These are phyloP conservation scores for Halcyon senegalensis DNA, from an alignment of 2,113 vertebrate species.

Conservation along the genomic window DNA sequence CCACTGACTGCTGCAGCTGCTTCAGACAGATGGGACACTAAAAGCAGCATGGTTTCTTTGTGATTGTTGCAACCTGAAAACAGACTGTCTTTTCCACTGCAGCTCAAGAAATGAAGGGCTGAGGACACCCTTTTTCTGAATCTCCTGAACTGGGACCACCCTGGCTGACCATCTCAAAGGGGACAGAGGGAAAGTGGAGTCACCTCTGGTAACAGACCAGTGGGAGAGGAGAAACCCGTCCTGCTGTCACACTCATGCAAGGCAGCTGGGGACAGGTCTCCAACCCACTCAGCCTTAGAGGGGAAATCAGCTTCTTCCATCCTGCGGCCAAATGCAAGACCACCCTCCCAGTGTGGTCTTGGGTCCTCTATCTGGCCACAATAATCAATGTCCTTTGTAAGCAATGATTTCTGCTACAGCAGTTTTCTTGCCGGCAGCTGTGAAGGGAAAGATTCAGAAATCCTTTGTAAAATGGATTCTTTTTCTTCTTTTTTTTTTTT, in stretches of 20 bases:
- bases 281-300: not conserved
- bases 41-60: not conserved
- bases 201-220: not conserved
- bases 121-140: not conserved
- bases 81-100: not conserved
- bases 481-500: not conserved
- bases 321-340: not conserved
- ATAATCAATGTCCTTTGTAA: not conserved
- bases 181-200: not conserved
- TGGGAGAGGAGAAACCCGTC: not conserved
- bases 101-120: not conserved
- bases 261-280: not conserved
- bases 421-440: not conserved
- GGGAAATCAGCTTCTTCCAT: not conserved
- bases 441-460: not conserved
- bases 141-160: not conserved
- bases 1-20: not conserved
- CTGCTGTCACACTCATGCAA: not conserved
- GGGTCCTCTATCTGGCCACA: not conserved
- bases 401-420: not conserved
- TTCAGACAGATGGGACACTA: not conserved
- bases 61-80: too few relatives aligned
- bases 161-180: not conserved
- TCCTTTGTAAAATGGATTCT: not conserved
- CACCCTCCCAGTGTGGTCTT: not conserved